A percentile compares a stretch with the other conserved stretches of the same genome.
These are phyloP conservation scores for Xiphophorus birchmanni DNA, from an alignment of 2,797 vertebrate genomes.

Conservation along the genomic window DNA sequence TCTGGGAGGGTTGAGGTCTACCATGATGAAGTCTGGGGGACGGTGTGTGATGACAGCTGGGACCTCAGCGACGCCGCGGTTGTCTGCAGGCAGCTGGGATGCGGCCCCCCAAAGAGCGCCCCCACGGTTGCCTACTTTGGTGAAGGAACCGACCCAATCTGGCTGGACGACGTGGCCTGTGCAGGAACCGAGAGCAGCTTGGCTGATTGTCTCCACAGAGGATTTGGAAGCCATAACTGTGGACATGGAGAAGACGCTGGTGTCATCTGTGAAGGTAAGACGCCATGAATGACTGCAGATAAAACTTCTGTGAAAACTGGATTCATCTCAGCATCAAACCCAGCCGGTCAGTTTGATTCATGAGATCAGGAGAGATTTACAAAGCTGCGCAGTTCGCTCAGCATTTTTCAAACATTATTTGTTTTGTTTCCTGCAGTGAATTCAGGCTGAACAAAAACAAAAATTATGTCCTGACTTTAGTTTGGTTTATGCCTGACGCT, in stretches of 20 bases:
- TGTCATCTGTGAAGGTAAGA: conserved; percentile 34
- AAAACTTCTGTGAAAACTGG: background rate
- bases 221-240: conserved; percentile 8
- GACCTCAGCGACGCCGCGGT: background rate
- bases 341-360: background rate
- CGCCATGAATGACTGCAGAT: background rate
- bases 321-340: no score
- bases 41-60: conserved; percentile 23
- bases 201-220: background rate
- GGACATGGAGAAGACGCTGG: background rate
- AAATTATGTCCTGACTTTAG: no score
- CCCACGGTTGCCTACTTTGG: background rate
- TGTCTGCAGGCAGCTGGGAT: conserved; percentile 34
- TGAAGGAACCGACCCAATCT: background rate
- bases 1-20: conserved; percentile 48
- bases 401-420: background rate
- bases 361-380: background rate
- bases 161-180: conserved; percentile 6
- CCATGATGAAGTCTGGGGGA: conserved; percentile 16
- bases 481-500: no score
- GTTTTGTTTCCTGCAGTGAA: background rate
- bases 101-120: background rate
- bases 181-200: conserved; percentile 11
- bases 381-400: background rate
- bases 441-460: background rate